Evolutionary conservation across 2,797 vertebrate species (phyloP).

Genomic region (Tiaroga cobitis): DNA sequence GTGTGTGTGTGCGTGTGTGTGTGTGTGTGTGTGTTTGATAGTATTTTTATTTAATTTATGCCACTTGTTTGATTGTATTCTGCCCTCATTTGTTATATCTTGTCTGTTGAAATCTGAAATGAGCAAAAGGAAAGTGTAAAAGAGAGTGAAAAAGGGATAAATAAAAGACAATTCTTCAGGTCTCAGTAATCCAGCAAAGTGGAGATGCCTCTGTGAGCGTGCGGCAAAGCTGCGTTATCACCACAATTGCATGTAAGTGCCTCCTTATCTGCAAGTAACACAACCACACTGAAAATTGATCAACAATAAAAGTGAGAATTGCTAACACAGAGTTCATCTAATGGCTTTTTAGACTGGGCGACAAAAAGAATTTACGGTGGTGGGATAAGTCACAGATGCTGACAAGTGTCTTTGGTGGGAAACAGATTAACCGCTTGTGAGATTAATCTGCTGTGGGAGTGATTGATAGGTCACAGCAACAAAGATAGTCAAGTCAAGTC

Average conservation of each 20-base stretch:
- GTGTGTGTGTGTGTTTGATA: background rate
- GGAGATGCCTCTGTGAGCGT: constrained; percentile 23
- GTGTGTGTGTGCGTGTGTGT: too few relatives aligned
- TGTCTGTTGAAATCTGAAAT: background rate
- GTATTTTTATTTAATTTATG: background rate
- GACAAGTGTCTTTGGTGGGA: background rate
- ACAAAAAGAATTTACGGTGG: constrained; percentile 25
- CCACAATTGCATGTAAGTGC: constrained; percentile 27
- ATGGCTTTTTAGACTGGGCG: constrained; percentile 30
- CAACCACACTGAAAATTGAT: constrained; percentile 32
- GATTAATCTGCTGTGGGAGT: background rate
- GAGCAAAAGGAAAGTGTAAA: background rate
- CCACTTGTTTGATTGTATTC: background rate
- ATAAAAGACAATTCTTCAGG: constrained; percentile 7
- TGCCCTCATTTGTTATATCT: background rate
- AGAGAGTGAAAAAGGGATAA: background rate
- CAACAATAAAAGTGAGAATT: constrained; percentile 18
- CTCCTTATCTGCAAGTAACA: constrained; percentile 55
- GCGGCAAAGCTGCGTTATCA: constrained; percentile 24
- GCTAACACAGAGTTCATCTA: constrained; percentile 29
- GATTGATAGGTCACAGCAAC: background rate
- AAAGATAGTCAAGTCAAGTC: background rate
- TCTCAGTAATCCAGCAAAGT: constrained; percentile 16
- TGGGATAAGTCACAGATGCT: constrained; percentile 7
- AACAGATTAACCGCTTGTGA: background rate